Evolutionary conservation across 2,888 invertebrate species (phyloP), one percentile per base, ranked within the genome.

Genomic region (Caenorhabditis zanzibari): DNA sequence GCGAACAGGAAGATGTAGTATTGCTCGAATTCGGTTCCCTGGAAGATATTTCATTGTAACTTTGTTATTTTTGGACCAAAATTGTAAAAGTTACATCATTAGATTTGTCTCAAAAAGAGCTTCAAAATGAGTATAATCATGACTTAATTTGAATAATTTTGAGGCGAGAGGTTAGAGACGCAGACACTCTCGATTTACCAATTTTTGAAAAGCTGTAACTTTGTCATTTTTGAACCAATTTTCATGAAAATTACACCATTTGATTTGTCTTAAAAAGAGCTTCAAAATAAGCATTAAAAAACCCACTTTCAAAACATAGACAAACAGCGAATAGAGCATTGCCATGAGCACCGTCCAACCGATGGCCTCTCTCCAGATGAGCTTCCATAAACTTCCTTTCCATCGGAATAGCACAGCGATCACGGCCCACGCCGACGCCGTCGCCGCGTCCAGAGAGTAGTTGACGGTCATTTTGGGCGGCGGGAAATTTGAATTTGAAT

Each of bases 311-410:
- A 85, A 54, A 6, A 61, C 49, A 63, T 66, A 69, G 22, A 52
- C 52, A 52, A 64, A 71, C 12, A 75, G 4, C 2, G 38, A 7
- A n/a, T 64, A 77, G 22, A 75, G 26, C 16, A 66, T 3, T 0
- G 32, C 32, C 38, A 71, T 66, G 1, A 81, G 35, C 4, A 77
- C 22, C 4, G 81, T 64, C 88, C 88, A 88, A 5, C 71, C 59
- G 0, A 68, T 4, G 26, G 80, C 26, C 28, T 88, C 88, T 14
- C 59, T 12, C 59, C 71, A 75, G 9, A 86, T 64, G 16, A 86
- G 66, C 59, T 88, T 86, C 86, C 84, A 85, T 3, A 88, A 24
- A 44, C 85, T 85, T 14, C 86, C 86, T 32, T 82, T 81, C 85
- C 82, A 85, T 12, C 69, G 38, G 24, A 76, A 61, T 0, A 85